Evolutionary conservation across 2,797 vertebrate species (phyloP).

Genomic region (Decapterus maruadsi): DNA sequence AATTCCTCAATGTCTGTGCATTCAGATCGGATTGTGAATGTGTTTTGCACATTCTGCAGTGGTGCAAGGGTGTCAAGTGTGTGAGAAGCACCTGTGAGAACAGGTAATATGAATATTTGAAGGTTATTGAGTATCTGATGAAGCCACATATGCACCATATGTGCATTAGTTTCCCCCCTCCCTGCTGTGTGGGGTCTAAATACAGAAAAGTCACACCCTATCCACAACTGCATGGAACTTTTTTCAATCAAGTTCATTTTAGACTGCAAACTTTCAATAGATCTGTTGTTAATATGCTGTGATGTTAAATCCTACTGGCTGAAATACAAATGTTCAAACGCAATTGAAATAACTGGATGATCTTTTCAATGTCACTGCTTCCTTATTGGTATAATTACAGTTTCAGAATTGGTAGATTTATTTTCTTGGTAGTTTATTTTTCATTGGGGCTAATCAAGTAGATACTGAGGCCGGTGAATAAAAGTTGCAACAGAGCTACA

Average conservation of each 20-base stretch:
- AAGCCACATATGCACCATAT: constrained; percentile 18
- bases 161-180: constrained; percentile 28
- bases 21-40: constrained; percentile 1
- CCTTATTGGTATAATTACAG: constrained; percentile 6
- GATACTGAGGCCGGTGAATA: background rate
- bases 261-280: background rate
- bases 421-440: constrained; percentile 5
- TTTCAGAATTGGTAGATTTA: constrained; percentile 1
- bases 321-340: constrained; percentile 1
- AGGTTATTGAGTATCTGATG: background rate
- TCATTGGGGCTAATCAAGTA: background rate
- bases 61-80: background rate
- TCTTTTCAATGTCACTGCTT: background rate
- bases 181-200: constrained; percentile 55
- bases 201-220: constrained; percentile 1
- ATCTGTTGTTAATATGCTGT: background rate
- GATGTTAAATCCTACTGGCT: background rate
- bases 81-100: constrained; percentile 9
- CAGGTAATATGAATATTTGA: background rate
- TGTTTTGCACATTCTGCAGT: background rate
- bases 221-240: background rate
- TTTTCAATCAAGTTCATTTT: constrained; percentile 36
- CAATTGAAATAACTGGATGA: background rate
- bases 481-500: constrained; percentile 1
- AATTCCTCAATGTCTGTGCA: background rate